Evolutionary conservation across 53 echinoderm and acorn worm species (phyloP), one percentile per base, ranked within the genome.

Genomic region (Echinarachnius parma): DNA sequence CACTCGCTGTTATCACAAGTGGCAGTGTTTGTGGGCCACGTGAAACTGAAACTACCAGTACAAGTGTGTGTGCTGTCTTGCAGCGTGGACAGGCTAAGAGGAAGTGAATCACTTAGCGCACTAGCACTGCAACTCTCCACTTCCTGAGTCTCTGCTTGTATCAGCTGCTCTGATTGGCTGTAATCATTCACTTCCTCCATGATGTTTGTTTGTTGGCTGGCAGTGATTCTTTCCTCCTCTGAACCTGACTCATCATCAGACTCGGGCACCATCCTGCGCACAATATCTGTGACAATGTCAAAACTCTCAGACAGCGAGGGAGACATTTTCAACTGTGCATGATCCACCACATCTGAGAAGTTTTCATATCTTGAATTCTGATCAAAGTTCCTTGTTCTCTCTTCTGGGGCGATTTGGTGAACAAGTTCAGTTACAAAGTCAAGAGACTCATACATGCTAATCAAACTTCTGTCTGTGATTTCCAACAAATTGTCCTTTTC

Each of bases 351-450:
- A 24, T 72, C 57, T 19, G 57, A 44, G 28, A 56, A 72, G 46
- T 37, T 53, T 16, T 54, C 54, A 56, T 56, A 57, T 39, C 74
- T 54, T 53, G 39, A 37, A 13, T 56, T 56, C 35, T 56, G 35
- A 23, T 72, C 28, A 28, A 9, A 16, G 37, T 18, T n/a, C 42
- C 39, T 36, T 24, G 15, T 37, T 18, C 28, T 72, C 28, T 56
- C 57, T 27, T 83, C 83, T 7, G 77, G 57, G 34, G 83, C 50
- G 8, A 93, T 79, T 35, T 76, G 86, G 31, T 89, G 75, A 15
- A 89, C 82, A 21, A 93, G 57, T 70, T 89, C 89, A 28, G 93
- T 93, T 30, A 83, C 83, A 81, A 89, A 89, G 81, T 93, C 93
- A 31, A 93, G 57, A 48, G 93, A 93, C 78, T 93, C 86, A 9